Conservation (phyloP, 1,140 invertebrate genomes). For the Mizuhopecten yessoensis region DNA sequence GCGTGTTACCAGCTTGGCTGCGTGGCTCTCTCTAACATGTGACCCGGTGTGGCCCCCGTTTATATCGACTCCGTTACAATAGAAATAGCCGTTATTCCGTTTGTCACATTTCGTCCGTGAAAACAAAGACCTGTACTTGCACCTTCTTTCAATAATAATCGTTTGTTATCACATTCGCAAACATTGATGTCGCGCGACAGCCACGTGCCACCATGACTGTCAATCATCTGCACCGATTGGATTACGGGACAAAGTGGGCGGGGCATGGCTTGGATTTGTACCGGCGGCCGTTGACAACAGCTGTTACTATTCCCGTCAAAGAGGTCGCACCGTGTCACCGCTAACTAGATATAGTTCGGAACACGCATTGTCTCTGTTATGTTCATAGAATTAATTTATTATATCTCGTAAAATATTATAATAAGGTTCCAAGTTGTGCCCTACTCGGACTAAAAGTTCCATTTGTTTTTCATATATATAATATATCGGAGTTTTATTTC, state of each 20-base stretch:
- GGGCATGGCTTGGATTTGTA: constrained; percentile 44
- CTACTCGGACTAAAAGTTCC: neutral
- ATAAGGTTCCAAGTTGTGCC: neutral
- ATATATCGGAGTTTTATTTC: no score
- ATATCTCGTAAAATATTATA: neutral
- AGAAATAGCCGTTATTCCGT: constrained; percentile 20
- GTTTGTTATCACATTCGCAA: constrained; percentile 45
- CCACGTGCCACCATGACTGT: constrained; percentile 54
- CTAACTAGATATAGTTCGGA: neutral
- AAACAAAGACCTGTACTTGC: neutral
- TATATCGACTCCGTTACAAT: neutral
- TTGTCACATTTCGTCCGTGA: constrained; percentile 18
- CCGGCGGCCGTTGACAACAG: constrained; percentile 49
- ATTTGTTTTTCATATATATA: no score
- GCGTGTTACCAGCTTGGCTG: neutral
- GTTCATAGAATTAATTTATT: neutral
- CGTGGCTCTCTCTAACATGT: neutral
- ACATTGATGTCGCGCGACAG: constrained; percentile 54
- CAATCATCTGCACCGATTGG: constrained; percentile 55
- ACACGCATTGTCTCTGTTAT: neutral
- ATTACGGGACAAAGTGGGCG: constrained; percentile 45
- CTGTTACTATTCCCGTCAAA: constrained; percentile 53
- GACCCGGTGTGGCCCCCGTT: neutral
- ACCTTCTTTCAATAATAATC: constrained; percentile 38
- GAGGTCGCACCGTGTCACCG: neutral